Evolutionary conservation across 1,140 invertebrate species (phyloP).

Genomic region (Drosophila punjabiensis): DNA sequence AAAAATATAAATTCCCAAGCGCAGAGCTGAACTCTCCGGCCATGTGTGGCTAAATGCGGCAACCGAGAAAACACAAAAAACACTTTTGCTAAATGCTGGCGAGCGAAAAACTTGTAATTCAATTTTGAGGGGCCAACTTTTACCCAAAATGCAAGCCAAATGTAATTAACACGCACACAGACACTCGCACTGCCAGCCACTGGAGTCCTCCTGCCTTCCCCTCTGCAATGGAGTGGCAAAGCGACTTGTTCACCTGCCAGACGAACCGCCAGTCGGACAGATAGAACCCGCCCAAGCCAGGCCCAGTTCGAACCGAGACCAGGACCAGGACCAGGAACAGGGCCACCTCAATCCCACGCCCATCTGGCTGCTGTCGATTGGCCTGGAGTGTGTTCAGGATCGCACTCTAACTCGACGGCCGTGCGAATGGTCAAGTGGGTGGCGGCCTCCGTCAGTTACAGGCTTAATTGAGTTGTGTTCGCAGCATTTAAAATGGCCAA

Average conservation of each 20-base stretch:
- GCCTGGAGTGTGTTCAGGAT: slow-evolving; percentile 30
- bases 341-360: slow-evolving; percentile 18
- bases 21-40: slow-evolving; percentile 11
- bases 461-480: slow-evolving; percentile 79
- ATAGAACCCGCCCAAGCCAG: slow-evolving; percentile 5
- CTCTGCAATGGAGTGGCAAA: slow-evolving; percentile 48
- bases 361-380: slow-evolving; percentile 59
- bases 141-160: slow-evolving; percentile 74
- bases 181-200: slow-evolving; percentile 15
- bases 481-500: slow-evolving; percentile 76
- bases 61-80: slow-evolving; percentile 46
- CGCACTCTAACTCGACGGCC: slow-evolving; percentile 35
- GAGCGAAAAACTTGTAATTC: slow-evolving; percentile 77
- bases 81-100: slow-evolving; percentile 70
- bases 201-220: neutral
- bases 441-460: slow-evolving; percentile 41
- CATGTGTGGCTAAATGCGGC: slow-evolving; percentile 63
- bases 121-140: slow-evolving; percentile 69
- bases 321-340: neutral
- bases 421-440: slow-evolving; percentile 37
- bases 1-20: slow-evolving; percentile 37
- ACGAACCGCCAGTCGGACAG: slow-evolving; percentile 14
- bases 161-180: slow-evolving; percentile 77
- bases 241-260: slow-evolving; percentile 64
- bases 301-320: slow-evolving; percentile 7